A percentile compares a stretch with the other conserved stretches of the same genome.
These are phyloP conservation scores for Trissolcus basalis DNA, from an alignment of 1,140 invertebrate genomes.

Conservation along the genomic window DNA sequence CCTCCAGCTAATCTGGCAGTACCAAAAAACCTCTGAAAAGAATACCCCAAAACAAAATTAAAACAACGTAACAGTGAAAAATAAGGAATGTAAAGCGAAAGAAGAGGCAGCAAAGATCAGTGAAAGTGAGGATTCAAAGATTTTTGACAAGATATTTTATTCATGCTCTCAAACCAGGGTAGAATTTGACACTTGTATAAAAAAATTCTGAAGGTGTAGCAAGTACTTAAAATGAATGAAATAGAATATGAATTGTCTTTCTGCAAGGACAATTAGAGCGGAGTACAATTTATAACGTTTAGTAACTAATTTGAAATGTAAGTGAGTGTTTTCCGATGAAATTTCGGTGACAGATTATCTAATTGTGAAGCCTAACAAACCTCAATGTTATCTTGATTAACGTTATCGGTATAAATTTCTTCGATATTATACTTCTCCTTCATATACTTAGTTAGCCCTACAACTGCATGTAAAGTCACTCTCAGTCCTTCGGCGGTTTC, in stretches of 20 bases:
- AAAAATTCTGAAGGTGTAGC: no score
- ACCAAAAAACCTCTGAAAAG: conserved; percentile 13
- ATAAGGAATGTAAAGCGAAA: not conserved
- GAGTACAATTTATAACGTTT: not conserved
- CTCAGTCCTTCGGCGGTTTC: conserved; percentile 3
- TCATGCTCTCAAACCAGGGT: no score
- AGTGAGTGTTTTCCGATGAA: not conserved
- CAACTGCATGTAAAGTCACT: not conserved
- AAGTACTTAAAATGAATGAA: no score
- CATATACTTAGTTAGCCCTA: conserved; percentile 5
- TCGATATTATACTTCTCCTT: not conserved
- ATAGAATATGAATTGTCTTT: no score
- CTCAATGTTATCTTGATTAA: conserved; percentile 6
- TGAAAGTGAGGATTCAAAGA: no score
- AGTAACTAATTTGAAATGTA: not conserved
- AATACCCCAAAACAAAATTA: not conserved
- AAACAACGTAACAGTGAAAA: not conserved
- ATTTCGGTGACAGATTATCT: not conserved
- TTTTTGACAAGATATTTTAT: no score
- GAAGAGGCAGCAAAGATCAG: not conserved
- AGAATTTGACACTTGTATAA: no score
- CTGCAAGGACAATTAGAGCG: no score
- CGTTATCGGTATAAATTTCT: conserved; percentile 8
- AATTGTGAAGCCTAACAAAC: conserved; percentile 5
- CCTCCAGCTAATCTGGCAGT: conserved; percentile 15